Conservation (phyloP, 2,888 invertebrate genomes). For the Prenolepis imparis region DNA sequence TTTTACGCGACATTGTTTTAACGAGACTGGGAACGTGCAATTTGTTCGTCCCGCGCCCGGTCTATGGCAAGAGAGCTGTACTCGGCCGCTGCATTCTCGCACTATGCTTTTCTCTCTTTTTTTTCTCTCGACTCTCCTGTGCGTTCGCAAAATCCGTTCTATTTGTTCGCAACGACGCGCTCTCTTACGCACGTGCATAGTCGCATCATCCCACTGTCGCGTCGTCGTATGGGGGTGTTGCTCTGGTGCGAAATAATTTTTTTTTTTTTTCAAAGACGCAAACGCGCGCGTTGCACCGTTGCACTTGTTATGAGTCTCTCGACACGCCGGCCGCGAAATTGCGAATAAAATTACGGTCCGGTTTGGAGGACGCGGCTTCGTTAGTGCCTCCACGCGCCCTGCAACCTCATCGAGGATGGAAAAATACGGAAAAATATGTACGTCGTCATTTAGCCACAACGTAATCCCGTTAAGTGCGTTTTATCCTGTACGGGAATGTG, state of each 20-base stretch:
- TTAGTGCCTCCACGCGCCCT: slow-evolving; percentile 32
- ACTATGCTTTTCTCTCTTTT: slow-evolving; percentile 15
- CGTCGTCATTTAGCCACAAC: not conserved
- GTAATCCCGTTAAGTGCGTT: not conserved
- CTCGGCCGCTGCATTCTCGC: slow-evolving; percentile 23
- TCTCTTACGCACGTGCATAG: slow-evolving; percentile 41
- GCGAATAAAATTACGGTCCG: slow-evolving; percentile 50
- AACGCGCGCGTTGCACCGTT: slow-evolving; percentile 28
- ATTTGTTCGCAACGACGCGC: slow-evolving; percentile 34
- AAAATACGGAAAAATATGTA: slow-evolving; percentile 46
- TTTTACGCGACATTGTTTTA: slow-evolving; percentile 78
- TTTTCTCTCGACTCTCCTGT: slow-evolving; percentile 19
- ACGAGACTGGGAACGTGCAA: slow-evolving; percentile 81
- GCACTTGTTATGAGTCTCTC: slow-evolving; percentile 55
- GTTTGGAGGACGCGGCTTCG: slow-evolving; percentile 49
- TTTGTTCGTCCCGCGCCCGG: slow-evolving; percentile 76
- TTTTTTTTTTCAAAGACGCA: slow-evolving; percentile 16
- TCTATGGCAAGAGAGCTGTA: slow-evolving; percentile 60
- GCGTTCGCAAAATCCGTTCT: slow-evolving; percentile 50
- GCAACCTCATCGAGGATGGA: slow-evolving; percentile 38
- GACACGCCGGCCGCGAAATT: slow-evolving; percentile 49
- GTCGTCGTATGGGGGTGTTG: slow-evolving; percentile 20
- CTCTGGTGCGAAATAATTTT: slow-evolving; percentile 57
- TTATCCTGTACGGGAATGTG: not conserved
- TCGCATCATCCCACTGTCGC: slow-evolving; percentile 13